A percentile compares a stretch with the other conserved stretches of the same genome.
phyloP scores from a whole-genome alignment of 2,888 invertebrate genomes.

The Diarsia brunnea region DNA sequence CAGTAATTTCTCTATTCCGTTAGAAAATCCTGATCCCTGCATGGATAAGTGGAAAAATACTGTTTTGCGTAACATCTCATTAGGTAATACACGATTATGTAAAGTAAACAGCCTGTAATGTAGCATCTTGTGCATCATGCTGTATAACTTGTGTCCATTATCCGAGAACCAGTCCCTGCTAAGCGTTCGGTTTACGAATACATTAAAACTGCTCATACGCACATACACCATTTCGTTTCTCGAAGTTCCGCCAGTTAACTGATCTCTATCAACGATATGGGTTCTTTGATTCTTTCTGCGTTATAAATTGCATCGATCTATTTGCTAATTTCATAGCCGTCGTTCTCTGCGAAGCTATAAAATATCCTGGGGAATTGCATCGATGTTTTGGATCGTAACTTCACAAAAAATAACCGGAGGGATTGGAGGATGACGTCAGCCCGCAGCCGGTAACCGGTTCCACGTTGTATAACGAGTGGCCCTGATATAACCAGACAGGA shows the following conservation, averaged over 20 bases:
- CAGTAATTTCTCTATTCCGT: conserved; percentile 63
- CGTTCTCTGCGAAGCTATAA: conserved; percentile 44
- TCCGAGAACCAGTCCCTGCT: conserved; percentile 63
- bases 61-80: conserved; percentile 73
- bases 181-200: conserved; percentile 57
- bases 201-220: conserved; percentile 61
- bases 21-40: conserved; percentile 57
- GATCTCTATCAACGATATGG: conserved; percentile 36
- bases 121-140: conserved; percentile 67
- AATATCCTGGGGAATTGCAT: conserved; percentile 55
- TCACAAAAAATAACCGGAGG: conserved; percentile 63
- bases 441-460: conserved; percentile 63
- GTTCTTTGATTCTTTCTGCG: conserved; percentile 45
- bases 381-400: conserved; percentile 63
- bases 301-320: conserved; percentile 54
- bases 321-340: conserved; percentile 57
- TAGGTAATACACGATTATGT: conserved; percentile 76
- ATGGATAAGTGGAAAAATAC: conserved; percentile 66
- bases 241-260: conserved; percentile 45
- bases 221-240: conserved; percentile 39
- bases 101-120: conserved; percentile 71
- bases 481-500: conserved; percentile 66
- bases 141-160: conserved; percentile 65
- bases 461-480: conserved; percentile 63
- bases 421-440: conserved; percentile 65